Conservation (phyloP, 2,888 invertebrate genomes). For the Nebria brevicollis region DNA sequence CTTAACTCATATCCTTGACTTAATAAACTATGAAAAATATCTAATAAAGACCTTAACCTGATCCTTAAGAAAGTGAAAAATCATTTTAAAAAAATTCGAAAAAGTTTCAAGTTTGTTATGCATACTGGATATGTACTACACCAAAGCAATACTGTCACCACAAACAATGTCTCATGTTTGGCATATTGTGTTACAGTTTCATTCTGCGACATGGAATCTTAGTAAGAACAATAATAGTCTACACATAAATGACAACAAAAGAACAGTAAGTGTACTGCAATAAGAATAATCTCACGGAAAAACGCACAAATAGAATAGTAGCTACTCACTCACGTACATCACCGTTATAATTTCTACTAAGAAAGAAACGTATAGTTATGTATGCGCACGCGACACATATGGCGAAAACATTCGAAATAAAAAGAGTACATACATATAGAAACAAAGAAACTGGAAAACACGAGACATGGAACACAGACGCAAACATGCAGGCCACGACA, state of each 20-base stretch:
- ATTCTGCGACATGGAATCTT: not conserved
- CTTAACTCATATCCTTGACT: too few relatives aligned
- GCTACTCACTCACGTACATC: not conserved
- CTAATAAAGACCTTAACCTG: too few relatives aligned
- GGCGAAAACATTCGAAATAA: not conserved
- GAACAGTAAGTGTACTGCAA: not conserved
- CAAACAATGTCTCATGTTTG: not conserved
- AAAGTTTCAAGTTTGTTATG: too few relatives aligned
- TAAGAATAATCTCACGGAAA: not conserved
- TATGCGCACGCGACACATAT: not conserved
- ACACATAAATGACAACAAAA: not conserved
- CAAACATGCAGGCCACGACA: not conserved
- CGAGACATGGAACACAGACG: not conserved
- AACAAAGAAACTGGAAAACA: not conserved
- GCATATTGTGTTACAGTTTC: not conserved
- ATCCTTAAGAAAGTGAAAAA: too few relatives aligned
- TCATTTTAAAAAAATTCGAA: too few relatives aligned
- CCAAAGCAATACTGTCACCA: too few relatives aligned
- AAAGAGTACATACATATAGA: not conserved
- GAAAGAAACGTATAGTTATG: not conserved
- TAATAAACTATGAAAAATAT: too few relatives aligned
- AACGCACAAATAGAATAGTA: not conserved
- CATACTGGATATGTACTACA: too few relatives aligned
- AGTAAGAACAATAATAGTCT: too few relatives aligned
- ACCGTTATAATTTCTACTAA: constrained; percentile 1